A percentile compares a stretch with the other conserved stretches of the same genome.
Conservation (phyloP, 2,888 invertebrate species). For the Cremastinae sp. region DNA sequence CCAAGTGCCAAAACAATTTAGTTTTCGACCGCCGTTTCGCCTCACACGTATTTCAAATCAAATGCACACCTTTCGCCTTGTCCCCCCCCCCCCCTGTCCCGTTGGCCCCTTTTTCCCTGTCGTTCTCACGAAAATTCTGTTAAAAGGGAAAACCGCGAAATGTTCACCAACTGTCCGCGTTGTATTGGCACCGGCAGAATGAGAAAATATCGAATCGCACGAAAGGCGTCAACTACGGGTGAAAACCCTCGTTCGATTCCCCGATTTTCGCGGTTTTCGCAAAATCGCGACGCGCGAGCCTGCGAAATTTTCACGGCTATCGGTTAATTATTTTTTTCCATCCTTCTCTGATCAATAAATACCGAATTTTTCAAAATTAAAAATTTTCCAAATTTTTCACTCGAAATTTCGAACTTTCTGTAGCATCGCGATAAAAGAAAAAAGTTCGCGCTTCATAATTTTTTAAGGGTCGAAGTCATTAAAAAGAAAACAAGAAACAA, state of each 20-base stretch:
- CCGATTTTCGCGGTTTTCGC: too few species aligned
- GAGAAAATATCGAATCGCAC: conserved; percentile 61
- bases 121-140: conserved; percentile 1
- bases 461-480: neutral
- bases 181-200: conserved; percentile 69
- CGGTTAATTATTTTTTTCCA: too few species aligned
- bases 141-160: conserved; percentile 33
- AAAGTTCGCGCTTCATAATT: neutral
- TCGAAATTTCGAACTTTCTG: neutral
- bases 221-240: too few species aligned
- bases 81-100: too few species aligned
- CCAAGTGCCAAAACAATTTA: too few species aligned
- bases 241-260: too few species aligned
- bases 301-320: too few species aligned
- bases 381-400: too few species aligned
- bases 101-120: neutral
- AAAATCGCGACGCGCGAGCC: too few species aligned
- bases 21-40: neutral
- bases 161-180: conserved; percentile 35
- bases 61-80: neutral
- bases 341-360: neutral
- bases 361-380: too few species aligned
- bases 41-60: conserved; percentile 1
- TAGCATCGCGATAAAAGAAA: neutral
- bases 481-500: neutral